Evolutionary conservation across 2,888 invertebrate species (phyloP), one percentile per base, ranked within the genome.

Genomic region (Morpho helenor): DNA sequence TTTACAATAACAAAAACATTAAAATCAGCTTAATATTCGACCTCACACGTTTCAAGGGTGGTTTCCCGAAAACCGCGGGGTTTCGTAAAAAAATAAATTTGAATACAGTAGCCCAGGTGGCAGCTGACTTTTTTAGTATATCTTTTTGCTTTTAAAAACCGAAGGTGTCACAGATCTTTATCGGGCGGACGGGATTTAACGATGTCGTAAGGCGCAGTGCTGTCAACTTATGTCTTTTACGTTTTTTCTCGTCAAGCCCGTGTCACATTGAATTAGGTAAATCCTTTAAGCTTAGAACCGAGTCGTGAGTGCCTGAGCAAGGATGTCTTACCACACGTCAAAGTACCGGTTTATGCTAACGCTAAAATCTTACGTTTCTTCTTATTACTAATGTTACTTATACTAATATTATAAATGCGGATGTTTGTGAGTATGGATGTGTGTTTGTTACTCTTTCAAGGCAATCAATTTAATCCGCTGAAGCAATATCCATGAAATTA

Each of bases 151-250:
- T 67, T 72, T 72, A 58, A 59, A 69, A 70, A 74, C 68, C 69
- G 61, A 74, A 85, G 77, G 83, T 89, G 87, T 87, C 89, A 88
- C 87, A 80, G 89, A 88, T 89, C 82, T 82, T 84, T 88, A 88
- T 88, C 89, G 72, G 72, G 62, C 77, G 80, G 82, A 77, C 73
- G 84, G 85, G 86, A 82, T 83, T 89, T 87, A 86, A 87, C 84
- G 84, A 85, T 79, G 80, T 83, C 84, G 82, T 82, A 79, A 82
- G 82, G 78, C 77, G 77, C 80, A 79, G 76, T 75, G 79, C 75
- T 76, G 82, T 87, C 86, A 83, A 75, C 72, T 80, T 75, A 66
- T 68, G 68, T 73, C 81, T 80, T 81, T 80, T 77, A 68, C 72
- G 69, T 79, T 75, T 73, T 80, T 76, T 73, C 77, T 79, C 79